These are phyloP conservation scores for Aix galericulata DNA, from an alignment of 2,113 vertebrate species.

Conservation along the genomic window DNA sequence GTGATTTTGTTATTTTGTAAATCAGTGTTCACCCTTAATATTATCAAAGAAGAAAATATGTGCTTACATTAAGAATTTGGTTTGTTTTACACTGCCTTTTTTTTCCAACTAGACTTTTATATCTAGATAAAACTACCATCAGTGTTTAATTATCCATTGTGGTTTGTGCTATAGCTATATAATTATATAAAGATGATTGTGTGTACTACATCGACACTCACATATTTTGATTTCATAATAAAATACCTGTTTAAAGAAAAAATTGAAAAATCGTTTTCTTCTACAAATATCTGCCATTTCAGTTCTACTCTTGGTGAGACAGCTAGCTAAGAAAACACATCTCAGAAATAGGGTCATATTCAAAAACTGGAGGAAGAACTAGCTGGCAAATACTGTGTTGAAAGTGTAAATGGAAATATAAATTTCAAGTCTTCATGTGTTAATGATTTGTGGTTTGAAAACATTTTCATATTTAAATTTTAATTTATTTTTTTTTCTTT, in stretches of 20 bases:
- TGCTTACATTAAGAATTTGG: neutral
- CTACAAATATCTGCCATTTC: neutral
- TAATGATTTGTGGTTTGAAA: constrained; percentile 68
- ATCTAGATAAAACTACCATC: neutral
- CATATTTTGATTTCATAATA: neutral
- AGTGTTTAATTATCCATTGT: neutral
- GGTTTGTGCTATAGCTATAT: neutral
- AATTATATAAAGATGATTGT: neutral
- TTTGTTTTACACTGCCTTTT: neutral
- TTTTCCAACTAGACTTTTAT: neutral
- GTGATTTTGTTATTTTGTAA: neutral
- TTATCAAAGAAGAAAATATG: neutral
- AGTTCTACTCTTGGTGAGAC: neutral
- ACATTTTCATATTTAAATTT: constrained; percentile 57
- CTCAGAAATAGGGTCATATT: neutral
- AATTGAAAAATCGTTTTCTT: neutral
- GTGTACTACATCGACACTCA: neutral
- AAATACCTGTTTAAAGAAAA: neutral
- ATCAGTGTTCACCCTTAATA: neutral
- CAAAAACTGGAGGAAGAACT: constrained; percentile 58
- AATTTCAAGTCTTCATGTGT: constrained; percentile 37
- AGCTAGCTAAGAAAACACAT: neutral
- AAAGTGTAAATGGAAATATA: constrained; percentile 62
- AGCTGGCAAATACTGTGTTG: constrained; percentile 52
- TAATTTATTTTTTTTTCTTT: neutral